These are phyloP conservation scores for Protonemura montana DNA, from an alignment of 2,888 invertebrate genomes.

Conservation along the genomic window DNA sequence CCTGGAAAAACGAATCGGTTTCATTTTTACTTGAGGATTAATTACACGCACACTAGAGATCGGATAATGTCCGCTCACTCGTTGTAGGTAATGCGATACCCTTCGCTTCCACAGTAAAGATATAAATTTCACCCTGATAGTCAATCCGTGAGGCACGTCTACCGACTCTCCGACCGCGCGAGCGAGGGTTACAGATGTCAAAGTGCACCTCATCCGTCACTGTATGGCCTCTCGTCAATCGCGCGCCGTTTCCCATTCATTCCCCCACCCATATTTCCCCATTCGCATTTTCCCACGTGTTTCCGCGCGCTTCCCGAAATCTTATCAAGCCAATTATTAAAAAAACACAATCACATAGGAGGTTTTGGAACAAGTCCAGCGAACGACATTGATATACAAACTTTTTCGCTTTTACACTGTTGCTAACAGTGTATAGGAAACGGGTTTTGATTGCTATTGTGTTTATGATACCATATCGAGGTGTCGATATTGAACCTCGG, in stretches of 20 bases:
- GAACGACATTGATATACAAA: background rate
- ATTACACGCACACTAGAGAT: background rate
- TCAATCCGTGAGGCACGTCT: constrained; percentile 16
- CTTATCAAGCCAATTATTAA: background rate
- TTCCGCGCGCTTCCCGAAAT: background rate
- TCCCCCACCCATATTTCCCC: too few relatives aligned
- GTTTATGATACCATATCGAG: constrained; percentile 29
- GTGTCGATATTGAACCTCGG: constrained; percentile 16
- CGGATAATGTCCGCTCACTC: background rate
- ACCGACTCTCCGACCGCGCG: background rate
- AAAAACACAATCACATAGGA: background rate
- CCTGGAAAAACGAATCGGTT: background rate
- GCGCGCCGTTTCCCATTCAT: background rate
- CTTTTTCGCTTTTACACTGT: background rate
- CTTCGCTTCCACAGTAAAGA: background rate
- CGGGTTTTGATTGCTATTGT: constrained; percentile 14
- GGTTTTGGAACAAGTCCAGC: background rate
- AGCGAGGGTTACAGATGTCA: constrained; percentile 20
- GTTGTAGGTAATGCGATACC: background rate
- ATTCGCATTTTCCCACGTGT: background rate
- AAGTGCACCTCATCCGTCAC: constrained; percentile 19
- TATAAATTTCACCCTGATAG: background rate
- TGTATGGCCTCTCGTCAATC: constrained; percentile 28
- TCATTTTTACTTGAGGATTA: background rate
- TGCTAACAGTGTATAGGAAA: background rate